phyloP scores from a whole-genome alignment of 1,140 invertebrate species.

The Drosophila takahashii region DNA sequence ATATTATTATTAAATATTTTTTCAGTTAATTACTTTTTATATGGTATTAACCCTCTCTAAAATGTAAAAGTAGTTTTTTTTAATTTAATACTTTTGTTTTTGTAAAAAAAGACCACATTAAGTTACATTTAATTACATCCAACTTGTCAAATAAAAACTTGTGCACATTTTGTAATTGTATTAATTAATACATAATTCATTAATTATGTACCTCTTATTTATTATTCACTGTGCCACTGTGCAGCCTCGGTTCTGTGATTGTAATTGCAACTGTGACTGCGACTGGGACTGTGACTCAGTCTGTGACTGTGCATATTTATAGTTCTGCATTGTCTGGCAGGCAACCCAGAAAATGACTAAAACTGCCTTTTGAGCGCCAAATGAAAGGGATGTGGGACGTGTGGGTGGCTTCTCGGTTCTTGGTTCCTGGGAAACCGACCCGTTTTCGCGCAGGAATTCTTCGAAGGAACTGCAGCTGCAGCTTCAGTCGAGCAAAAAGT shows the following conservation, averaged over 20 bases:
- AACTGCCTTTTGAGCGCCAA: conserved; percentile 33
- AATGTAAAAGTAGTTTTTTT: no score
- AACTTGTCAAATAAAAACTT: background rate
- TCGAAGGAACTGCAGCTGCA: background rate
- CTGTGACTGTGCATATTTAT: conserved; percentile 72
- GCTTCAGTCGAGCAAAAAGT: conserved; percentile 21
- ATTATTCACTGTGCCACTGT: conserved; percentile 12
- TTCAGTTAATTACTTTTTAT: no score
- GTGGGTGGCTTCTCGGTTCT: background rate
- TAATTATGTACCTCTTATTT: background rate
- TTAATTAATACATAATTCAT: background rate
- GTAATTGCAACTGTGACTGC: conserved; percentile 32
- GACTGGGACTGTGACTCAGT: conserved; percentile 47
- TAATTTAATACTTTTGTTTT: no score
- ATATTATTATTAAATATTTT: no score
- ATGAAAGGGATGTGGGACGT: background rate
- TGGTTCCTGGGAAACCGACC: background rate
- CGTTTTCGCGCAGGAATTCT: background rate
- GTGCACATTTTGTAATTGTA: no score
- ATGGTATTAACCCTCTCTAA: no score
- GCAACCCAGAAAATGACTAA: conserved; percentile 56
- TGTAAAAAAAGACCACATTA: no score
- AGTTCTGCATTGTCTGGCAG: conserved; percentile 75
- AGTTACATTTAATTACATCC: no score
- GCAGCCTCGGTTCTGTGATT: conserved; percentile 13